A percentile compares a stretch with the other conserved stretches of the same genome.
Conservation (phyloP, 2,888 invertebrate species). For the Habroteleia sp. region DNA sequence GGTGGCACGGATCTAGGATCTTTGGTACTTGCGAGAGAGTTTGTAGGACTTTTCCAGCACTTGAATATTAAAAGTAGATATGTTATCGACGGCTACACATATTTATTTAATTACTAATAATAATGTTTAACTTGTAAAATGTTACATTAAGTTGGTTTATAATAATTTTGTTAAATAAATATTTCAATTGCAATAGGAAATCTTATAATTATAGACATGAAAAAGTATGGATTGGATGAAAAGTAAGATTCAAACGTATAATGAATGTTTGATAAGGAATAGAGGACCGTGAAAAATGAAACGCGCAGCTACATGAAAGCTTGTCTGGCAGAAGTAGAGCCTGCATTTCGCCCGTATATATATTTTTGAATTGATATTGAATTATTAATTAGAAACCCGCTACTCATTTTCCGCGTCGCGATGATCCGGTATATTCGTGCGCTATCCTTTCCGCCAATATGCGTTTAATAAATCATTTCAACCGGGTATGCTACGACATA, state of each 20-base stretch:
- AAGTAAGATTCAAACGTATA: background rate
- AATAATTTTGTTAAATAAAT: too few species aligned
- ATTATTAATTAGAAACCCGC: slow-evolving; percentile 50
- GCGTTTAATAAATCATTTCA: slow-evolving; percentile 55
- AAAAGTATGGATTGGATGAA: too few species aligned
- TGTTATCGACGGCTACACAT: too few species aligned
- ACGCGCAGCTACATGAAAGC: slow-evolving; percentile 7
- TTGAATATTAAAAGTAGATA: too few species aligned
- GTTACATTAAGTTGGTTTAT: too few species aligned
- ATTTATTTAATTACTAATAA: too few species aligned
- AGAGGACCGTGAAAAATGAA: slow-evolving; percentile 16
- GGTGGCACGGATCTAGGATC: too few species aligned
- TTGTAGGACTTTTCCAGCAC: too few species aligned
- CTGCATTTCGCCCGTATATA: slow-evolving; percentile 30
- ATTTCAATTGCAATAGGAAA: too few species aligned
- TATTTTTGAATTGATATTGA: slow-evolving; percentile 54
- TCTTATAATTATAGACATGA: too few species aligned
- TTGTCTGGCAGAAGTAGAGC: slow-evolving; percentile 9
- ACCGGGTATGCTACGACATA: slow-evolving; percentile 41
- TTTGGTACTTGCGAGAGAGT: too few species aligned
- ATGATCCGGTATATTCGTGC: slow-evolving; percentile 36
- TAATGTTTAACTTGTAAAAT: too few species aligned
- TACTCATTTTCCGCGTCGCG: slow-evolving; percentile 39
- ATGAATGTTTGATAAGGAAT: slow-evolving; percentile 31
- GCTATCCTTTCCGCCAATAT: slow-evolving; percentile 27